phyloP scores from a whole-genome alignment of 2,888 invertebrate species.

The Ormia ochracea region DNA sequence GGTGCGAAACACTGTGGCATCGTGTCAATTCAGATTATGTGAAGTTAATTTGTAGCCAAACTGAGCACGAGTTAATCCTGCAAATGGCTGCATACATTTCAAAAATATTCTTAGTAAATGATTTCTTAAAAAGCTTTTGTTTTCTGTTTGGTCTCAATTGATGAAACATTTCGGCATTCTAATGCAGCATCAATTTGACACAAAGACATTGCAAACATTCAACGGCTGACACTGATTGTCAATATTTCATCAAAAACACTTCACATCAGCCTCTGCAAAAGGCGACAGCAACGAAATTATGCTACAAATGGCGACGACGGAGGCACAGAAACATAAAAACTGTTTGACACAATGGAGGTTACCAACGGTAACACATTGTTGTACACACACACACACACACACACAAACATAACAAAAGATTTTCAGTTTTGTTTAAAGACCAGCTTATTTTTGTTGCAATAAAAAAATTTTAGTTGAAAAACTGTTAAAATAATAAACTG shows the following conservation, averaged over 20 bases:
- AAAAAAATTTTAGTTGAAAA: conserved; percentile 35
- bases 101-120: conserved; percentile 17
- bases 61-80: not conserved
- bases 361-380: conserved; percentile 51
- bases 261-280: not conserved
- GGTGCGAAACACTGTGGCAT: not conserved
- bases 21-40: not conserved
- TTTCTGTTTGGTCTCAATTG: conserved; percentile 10
- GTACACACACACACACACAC: conserved; percentile 26
- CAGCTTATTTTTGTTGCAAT: conserved; percentile 17
- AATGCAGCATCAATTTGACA: conserved; percentile 58
- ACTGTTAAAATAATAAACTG: conserved; percentile 59
- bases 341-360: conserved; percentile 43
- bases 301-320: not conserved
- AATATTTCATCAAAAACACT: conserved; percentile 54
- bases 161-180: conserved; percentile 23
- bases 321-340: not conserved
- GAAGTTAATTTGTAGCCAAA: not conserved
- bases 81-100: conserved; percentile 34
- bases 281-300: conserved; percentile 19
- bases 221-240: conserved; percentile 55
- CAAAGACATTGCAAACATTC: conserved; percentile 52
- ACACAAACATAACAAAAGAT: conserved; percentile 8
- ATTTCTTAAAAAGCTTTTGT: not conserved
- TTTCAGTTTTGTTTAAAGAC: not conserved